Percentiles rank a stretch among this genome's conserved stretches.
Evolutionary conservation across 1,140 invertebrate genomes (phyloP).

Genomic region (Drosophila rhopaloa): DNA sequence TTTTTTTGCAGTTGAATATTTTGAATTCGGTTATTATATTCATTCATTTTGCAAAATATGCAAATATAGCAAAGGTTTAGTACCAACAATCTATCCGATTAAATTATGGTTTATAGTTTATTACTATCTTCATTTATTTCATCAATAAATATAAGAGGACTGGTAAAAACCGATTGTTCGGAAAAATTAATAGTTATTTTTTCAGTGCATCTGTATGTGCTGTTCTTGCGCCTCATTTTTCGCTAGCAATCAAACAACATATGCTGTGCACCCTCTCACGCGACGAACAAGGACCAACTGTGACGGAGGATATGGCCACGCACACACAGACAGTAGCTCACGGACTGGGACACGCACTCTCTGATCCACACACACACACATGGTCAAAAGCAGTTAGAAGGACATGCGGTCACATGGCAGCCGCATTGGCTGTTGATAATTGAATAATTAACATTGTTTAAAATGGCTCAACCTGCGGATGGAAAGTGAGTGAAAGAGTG

Average conservation of each 20-base stretch:
- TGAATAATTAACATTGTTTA: constrained; percentile 83
- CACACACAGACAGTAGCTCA: constrained; percentile 1
- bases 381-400: constrained; percentile 47
- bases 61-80: no score
- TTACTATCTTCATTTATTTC: no score
- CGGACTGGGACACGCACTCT: constrained; percentile 8
- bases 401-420: constrained; percentile 46
- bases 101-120: no score
- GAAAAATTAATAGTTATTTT: neutral
- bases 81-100: no score
- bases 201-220: constrained; percentile 37
- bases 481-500: neutral
- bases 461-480: constrained; percentile 54
- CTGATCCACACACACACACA: constrained; percentile 6
- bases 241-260: constrained; percentile 73
- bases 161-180: no score
- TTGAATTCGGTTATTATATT: no score
- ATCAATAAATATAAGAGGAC: no score
- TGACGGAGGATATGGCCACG: constrained; percentile 33
- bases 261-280: constrained; percentile 62
- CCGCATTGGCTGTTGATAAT: constrained; percentile 77
- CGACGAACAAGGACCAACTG: constrained; percentile 63
- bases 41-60: no score
- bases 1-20: no score
- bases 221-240: constrained; percentile 60